phyloP scores from a whole-genome alignment of 2,113 vertebrate species.

The Acrocephalus kingi region DNA sequence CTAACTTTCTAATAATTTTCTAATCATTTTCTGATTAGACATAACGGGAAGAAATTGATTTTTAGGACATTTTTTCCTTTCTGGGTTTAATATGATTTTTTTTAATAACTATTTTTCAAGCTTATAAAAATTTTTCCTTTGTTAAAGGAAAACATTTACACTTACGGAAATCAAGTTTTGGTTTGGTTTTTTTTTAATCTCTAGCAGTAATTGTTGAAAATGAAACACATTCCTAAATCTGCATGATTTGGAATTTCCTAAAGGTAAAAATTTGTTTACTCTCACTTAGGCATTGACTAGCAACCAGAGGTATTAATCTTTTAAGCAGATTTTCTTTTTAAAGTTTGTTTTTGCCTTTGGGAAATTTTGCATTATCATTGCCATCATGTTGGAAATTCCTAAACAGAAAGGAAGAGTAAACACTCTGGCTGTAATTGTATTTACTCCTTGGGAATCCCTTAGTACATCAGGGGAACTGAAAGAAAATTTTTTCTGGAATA shows the following conservation, averaged over 20 bases:
- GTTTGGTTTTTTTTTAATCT: not conserved
- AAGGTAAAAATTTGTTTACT: not conserved
- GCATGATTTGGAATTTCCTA: not conserved
- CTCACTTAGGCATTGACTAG: not conserved
- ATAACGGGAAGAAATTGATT: not conserved
- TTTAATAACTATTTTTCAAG: not conserved
- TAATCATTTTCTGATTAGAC: not conserved
- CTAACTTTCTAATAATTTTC: not conserved
- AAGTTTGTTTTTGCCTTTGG: not conserved
- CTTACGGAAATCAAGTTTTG: not conserved
- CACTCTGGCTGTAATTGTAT: not conserved
- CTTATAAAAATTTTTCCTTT: not conserved
- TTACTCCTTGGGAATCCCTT: not conserved
- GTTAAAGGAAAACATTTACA: not conserved
- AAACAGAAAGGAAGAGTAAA: not conserved
- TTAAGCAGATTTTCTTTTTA: not conserved
- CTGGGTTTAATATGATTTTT: not conserved
- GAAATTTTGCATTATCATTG: not conserved
- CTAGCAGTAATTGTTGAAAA: not conserved
- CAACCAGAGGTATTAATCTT: not conserved
- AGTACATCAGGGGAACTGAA: not conserved
- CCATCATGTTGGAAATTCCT: not conserved
- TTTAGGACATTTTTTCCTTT: not conserved
- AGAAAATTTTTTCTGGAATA: not conserved
- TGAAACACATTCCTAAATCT: not conserved